Evolutionary conservation across 2,113 vertebrate genomes (phyloP), one percentile per base, ranked within the genome.

Genomic region (Eptesicus fuscus): DNA sequence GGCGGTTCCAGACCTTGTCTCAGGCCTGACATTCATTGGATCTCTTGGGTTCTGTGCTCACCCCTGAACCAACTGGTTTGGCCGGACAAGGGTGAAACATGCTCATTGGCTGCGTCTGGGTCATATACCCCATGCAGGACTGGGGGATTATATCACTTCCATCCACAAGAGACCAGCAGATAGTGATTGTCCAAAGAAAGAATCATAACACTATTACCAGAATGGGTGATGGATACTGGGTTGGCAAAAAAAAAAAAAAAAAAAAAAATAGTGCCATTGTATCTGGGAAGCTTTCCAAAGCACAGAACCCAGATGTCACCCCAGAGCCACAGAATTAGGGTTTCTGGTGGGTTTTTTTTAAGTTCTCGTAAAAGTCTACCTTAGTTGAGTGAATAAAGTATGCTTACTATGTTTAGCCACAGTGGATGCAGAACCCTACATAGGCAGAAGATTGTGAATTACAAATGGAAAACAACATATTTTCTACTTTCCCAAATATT

Each of bases 401-500:
- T 35, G 69, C 84, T 82, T 88, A 35, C 94, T 91, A 73, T 90
- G n/a, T 95, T 95, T 95, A 93, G 67, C 71, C 49, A 44, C 42
- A 42, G 65, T 90, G 85, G 82, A 82, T 77, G 7, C 77, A 78
- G 67, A 84, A 35, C 80, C 90, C 87, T 61, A 37, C 65, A 74
- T 12, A 82, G 95, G 89, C 67, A 92, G 69, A 91, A 88, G 88
- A 92, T 63, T 88, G 71, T 82, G 91, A 95, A 70, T 95, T 93
- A 92, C 91, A 95, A 95, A 93, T 78, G 74, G 88, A 92, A 92
- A 95, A 69, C 77, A 86, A 59, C 77, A 83, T 85, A 92, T 83
- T 95, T 96, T 96, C 63, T 84, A 3, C 96, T 95, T 88, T 91
- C 85, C 69, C 90, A 95, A 88, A 92, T 96, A 93, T 44, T 96